Percentiles rank a stretch among this genome's conserved stretches.
Conservation (phyloP, 2,888 invertebrate genomes). For the Pyrgus malvae region DNA sequence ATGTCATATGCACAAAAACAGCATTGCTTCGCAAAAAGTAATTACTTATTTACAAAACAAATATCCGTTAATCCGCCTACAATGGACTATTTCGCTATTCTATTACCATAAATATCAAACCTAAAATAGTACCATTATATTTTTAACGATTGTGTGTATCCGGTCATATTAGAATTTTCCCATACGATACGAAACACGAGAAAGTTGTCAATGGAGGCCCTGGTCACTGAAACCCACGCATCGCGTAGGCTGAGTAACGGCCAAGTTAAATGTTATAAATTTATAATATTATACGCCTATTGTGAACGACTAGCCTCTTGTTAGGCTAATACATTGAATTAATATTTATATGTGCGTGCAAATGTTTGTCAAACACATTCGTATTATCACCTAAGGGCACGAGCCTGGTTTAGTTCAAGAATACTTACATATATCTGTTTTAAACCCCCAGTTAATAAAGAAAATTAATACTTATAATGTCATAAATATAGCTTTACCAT, state of each 20-base stretch:
- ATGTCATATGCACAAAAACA: no score
- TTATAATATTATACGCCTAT: no score
- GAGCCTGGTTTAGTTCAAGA: no score
- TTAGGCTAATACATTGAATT: no score
- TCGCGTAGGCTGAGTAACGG: constrained; percentile 18
- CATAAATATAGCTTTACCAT: no score
- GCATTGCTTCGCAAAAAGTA: not conserved
- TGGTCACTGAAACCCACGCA: constrained; percentile 22
- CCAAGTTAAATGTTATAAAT: not conserved
- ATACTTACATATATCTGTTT: no score
- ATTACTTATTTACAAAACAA: not conserved
- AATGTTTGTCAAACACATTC: no score
- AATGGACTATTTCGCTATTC: not conserved
- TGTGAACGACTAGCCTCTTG: no score
- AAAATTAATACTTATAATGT: no score
- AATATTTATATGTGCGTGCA: no score
- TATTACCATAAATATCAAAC: not conserved
- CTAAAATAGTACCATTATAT: not conserved
- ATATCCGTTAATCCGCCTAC: not conserved
- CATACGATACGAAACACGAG: constrained; percentile 10
- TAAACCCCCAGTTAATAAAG: no score
- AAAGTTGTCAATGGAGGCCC: constrained; percentile 23
- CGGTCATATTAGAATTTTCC: constrained; percentile 11
- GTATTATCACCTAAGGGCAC: no score
- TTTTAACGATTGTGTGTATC: not conserved